A percentile compares a stretch with the other conserved stretches of the same genome.
These are phyloP conservation scores for Syrrhaptes paradoxus DNA, from an alignment of 2,113 vertebrate species.

Conservation along the genomic window DNA sequence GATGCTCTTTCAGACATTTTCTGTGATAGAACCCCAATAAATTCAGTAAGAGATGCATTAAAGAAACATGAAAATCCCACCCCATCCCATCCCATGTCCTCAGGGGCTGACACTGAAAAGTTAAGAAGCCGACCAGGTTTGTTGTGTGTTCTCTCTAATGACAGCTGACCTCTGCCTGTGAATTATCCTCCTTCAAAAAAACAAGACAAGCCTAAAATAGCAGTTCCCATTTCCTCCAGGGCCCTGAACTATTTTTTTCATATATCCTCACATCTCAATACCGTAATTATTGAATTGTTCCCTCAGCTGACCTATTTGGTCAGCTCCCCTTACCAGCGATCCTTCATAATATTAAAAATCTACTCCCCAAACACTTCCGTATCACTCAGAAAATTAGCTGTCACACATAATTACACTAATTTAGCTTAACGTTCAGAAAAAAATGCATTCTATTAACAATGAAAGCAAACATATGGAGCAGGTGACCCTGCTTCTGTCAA, in stretches of 20 bases:
- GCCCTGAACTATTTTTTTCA: neutral
- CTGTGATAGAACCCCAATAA: neutral
- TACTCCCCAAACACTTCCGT: constrained; percentile 44
- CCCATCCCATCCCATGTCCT: neutral
- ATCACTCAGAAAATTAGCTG: constrained; percentile 75
- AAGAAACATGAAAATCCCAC: neutral
- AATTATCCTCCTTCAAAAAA: neutral
- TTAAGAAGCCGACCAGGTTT: neutral
- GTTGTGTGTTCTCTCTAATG: neutral
- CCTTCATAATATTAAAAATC: constrained; percentile 28
- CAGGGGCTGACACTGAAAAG: neutral
- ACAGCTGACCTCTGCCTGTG: neutral
- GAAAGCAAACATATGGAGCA: constrained; percentile 71
- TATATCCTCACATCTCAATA: neutral
- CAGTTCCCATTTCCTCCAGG: neutral
- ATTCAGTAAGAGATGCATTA: neutral
- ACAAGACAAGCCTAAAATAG: neutral
- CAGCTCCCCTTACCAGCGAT: neutral
- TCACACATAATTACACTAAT: constrained; percentile 73
- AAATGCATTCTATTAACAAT: constrained; percentile 57
- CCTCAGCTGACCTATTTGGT: neutral
- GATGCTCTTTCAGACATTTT: neutral
- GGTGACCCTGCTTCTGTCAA: constrained; percentile 53
- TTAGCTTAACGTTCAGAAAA: constrained; percentile 53
- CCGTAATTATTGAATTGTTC: neutral